Evolutionary conservation across 2,888 invertebrate genomes (phyloP), one percentile per base, ranked within the genome.

Genomic region (Trichogramma evanescens): DNA sequence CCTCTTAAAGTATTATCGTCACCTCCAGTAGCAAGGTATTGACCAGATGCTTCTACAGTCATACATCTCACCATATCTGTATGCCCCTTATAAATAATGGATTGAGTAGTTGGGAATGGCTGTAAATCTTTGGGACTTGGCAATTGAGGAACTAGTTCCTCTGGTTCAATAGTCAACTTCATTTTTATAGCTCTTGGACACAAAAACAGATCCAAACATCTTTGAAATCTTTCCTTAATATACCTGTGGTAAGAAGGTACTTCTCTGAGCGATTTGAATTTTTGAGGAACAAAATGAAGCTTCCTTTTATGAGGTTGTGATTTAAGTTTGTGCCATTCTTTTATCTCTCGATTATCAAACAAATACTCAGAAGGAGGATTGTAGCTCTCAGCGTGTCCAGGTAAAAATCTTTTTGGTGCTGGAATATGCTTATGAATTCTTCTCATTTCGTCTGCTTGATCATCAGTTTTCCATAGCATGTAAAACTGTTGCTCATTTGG

Each of bases 301-400:
- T 93, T 91, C 68, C 97, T 86, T 73, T 93, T 93, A 84, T 93
- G 92, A 1, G 94, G 93, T 49, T 93, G 89, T 65, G 87, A 84
- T 66, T 87, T 84, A 57, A 87, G 80, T 80, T 89, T 88, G 63
- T 90, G 83, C 89, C 93, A 91, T 76, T 91, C 86, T 76, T 89
- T 87, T 77, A 88, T 76, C 82, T 98, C 97, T 70, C 85, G 87
- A 4, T 85, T 84, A 71, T 93, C 93, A 69, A 97, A 91, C 63
- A 98, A 80, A 80, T 96, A 99, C 80, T 99, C 99, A 0, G 93
- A 86, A 9, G 99, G 98, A 58, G 99, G 99, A 84, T 98, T 98
- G 80, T 98, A 99, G 58, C 95, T 95, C 81, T 99, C 98, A 0
- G 91, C 93, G 80, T 99, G 97, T 0, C 89, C 86, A 13, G 96